Evolutionary conservation across 2,113 vertebrate species (phyloP).

Genomic region (Prionailurus viverrinus): DNA sequence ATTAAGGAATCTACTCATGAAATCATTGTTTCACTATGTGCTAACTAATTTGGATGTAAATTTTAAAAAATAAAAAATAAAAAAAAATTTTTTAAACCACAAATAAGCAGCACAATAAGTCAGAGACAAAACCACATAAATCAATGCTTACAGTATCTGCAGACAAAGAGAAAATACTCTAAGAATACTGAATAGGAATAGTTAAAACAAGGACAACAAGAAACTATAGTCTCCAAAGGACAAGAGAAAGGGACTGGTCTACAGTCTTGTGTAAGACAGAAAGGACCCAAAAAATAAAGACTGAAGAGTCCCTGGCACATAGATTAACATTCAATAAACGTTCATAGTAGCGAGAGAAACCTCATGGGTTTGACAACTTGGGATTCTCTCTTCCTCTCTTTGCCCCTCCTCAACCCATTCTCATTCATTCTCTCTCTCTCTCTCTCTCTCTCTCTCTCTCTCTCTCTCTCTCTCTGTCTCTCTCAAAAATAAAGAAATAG

Average conservation of each 20-base stretch:
- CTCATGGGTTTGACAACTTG: background rate
- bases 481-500: too few relatives aligned
- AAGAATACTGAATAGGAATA: background rate
- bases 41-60: too few relatives aligned
- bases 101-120: background rate
- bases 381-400: too few relatives aligned
- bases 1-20: too few relatives aligned
- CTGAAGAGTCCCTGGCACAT: background rate
- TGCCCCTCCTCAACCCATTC: too few relatives aligned
- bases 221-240: background rate
- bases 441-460: too few relatives aligned
- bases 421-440: too few relatives aligned
- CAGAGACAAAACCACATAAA: conserved; percentile 42
- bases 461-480: too few relatives aligned
- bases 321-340: conserved; percentile 59
- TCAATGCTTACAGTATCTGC: background rate
- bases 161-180: background rate
- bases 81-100: background rate
- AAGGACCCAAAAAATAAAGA: conserved; percentile 64
- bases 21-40: too few relatives aligned
- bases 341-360: conserved; percentile 24
- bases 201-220: background rate
- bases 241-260: conserved; percentile 21
- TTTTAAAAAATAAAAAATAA: too few relatives aligned
- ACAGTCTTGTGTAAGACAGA: conserved; percentile 16